Conservation (phyloP, 2,888 invertebrate genomes). For the Drosophila neutralis region DNA sequence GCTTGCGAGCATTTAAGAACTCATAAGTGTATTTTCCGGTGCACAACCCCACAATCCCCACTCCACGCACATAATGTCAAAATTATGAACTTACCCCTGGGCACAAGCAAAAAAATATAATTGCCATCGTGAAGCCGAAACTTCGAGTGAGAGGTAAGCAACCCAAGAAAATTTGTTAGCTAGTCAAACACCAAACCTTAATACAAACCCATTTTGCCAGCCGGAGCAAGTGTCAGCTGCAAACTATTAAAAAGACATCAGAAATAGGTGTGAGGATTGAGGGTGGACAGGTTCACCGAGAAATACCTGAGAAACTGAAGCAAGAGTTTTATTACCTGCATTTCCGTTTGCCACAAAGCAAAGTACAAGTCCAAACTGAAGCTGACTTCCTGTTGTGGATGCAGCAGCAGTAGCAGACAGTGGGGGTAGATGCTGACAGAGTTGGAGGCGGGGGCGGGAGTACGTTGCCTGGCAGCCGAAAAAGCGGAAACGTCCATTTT, state of each 20-base stretch:
- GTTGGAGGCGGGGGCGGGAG: background rate
- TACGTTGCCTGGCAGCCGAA: conserved; percentile 48
- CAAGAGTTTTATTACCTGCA: conserved; percentile 63
- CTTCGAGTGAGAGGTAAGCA: conserved; percentile 27
- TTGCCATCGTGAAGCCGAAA: conserved; percentile 56
- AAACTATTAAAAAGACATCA: conserved; percentile 72
- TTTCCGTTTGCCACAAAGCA: conserved; percentile 66
- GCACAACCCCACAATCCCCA: background rate
- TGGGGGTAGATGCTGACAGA: background rate
- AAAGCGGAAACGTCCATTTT: conserved; percentile 82
- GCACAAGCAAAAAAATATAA: conserved; percentile 56
- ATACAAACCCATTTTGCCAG: conserved; percentile 11
- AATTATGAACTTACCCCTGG: conserved; percentile 64
- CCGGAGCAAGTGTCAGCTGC: conserved; percentile 63
- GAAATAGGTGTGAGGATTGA: conserved; percentile 4
- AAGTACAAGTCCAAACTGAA: conserved; percentile 52
- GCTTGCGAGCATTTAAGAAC: conserved; percentile 64
- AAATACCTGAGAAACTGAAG: conserved; percentile 34
- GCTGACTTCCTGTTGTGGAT: conserved; percentile 73
- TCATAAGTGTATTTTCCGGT: conserved; percentile 72
- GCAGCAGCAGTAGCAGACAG: conserved; percentile 22
- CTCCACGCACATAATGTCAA: conserved; percentile 47
- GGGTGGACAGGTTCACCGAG: background rate
- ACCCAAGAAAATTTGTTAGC: conserved; percentile 46
- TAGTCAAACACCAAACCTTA: conserved; percentile 19